Percentiles rank a stretch among this genome's conserved stretches.
Conservation (phyloP, 2,113 vertebrate genomes). For the Marmota monax region DNA sequence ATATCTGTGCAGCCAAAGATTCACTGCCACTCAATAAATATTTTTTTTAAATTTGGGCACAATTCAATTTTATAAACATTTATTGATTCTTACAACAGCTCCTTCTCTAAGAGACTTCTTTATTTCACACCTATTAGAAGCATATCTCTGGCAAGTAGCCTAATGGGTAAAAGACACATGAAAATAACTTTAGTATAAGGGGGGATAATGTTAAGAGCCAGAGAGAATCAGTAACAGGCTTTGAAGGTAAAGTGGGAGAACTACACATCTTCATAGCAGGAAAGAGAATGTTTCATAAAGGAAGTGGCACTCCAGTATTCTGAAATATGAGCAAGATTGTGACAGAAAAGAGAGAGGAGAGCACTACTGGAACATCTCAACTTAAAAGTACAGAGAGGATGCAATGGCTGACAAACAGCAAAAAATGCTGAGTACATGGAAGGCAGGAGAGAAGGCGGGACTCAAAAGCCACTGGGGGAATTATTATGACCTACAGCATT, state of each 20-base stretch:
- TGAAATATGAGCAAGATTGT: not conserved
- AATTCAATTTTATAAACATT: slow-evolving; percentile 17
- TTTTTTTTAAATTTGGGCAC: not conserved
- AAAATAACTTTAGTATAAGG: not conserved
- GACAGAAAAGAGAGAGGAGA: not conserved
- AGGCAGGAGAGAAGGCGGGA: not conserved
- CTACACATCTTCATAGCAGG: not conserved
- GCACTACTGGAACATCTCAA: not conserved
- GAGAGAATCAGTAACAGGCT: not conserved
- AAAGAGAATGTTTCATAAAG: not conserved
- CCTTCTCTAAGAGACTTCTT: no score
- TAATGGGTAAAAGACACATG: not conserved
- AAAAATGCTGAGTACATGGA: not conserved
- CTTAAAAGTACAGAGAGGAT: not conserved
- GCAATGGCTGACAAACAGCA: not conserved
- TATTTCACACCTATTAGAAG: no score
- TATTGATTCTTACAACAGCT: slow-evolving; percentile 33
- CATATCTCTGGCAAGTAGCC: not conserved
- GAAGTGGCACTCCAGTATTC: not conserved
- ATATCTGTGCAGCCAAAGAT: slow-evolving; percentile 8
- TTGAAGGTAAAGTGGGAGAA: not conserved
- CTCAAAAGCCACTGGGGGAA: not conserved
- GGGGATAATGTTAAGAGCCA: not conserved
- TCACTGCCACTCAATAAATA: not conserved
- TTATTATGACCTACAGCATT: not conserved